Evolutionary conservation across 2,113 vertebrate species (phyloP), one percentile per base, ranked within the genome.

Genomic region (Anhinga rufa): DNA sequence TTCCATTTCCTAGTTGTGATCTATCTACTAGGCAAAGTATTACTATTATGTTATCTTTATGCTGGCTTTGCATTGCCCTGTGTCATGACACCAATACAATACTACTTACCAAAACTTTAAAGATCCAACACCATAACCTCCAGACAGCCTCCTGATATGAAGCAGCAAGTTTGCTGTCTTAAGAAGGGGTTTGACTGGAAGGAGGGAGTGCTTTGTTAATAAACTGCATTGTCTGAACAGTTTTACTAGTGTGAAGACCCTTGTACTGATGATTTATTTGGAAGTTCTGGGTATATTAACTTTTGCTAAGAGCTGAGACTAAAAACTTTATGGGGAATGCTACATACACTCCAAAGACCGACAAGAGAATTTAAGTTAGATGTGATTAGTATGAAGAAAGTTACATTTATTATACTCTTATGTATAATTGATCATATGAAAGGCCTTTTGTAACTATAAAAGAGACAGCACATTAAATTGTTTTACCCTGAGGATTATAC

Each of bases 361-460:
- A 96, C 97, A 97, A 94, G 98, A 98, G 97, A 98, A 98, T 98
- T 98, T 98, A 98, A 98, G 97, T 98, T 98, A 98, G 98, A 98
- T 98, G 98, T 98, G 98, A 98, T 98, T 98, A 98, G 98, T 98
- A 98, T 98, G 97, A 98, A 98, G 98, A 98, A 98, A 98, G 98
- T 98, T 98, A 98, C 98, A 98, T 98, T 98, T 98, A 98, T 98
- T 98, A 98, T 95, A 98, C 98, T 98, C 98, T 98, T 97, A 98
- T 98, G 98, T 98, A 98, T 98, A 98, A 98, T 98, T 98, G 98
- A 98, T 98, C 98, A 98, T 97, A 97, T 96, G 97, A 98, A 98
- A 98, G 98, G 98, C 98, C 98, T 98, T 98, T 98, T 98, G 97
- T 98, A 98, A 98, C 98, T 98, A 98, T 98, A 98, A 98, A 98